A percentile compares a stretch with the other conserved stretches of the same genome.
phyloP scores from a whole-genome alignment of 2,113 vertebrate genomes.

The Illadopsis cleaveri region DNA sequence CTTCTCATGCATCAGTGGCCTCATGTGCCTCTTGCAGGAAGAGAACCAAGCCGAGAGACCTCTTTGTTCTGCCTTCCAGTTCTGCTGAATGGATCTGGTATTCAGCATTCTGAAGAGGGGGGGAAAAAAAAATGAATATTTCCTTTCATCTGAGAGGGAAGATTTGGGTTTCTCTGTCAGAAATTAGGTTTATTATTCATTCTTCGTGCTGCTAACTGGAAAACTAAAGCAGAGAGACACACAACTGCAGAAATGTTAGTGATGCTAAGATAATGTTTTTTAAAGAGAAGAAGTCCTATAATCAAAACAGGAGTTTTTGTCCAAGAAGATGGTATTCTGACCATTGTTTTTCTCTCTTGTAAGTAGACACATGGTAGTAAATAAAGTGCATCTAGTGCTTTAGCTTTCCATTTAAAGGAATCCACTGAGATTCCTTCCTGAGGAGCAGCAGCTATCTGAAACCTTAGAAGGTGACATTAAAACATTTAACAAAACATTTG shows the following conservation, averaged over 20 bases:
- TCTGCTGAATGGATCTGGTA: not conserved
- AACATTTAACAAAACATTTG: not conserved
- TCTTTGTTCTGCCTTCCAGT: constrained; percentile 52
- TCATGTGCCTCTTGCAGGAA: constrained; percentile 37
- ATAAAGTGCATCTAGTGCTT: not conserved
- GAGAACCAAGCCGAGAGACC: not conserved
- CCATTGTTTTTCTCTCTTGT: not conserved
- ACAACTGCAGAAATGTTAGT: not conserved
- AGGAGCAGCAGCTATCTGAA: not conserved
- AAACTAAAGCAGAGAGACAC: not conserved
- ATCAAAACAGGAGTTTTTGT: not conserved
- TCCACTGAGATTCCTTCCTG: not conserved
- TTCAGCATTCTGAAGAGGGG: not conserved
- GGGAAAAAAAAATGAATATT: not conserved
- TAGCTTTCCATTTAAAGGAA: not conserved
- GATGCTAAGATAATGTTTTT: not conserved
- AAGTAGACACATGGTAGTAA: not conserved
- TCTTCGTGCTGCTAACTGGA: not conserved
- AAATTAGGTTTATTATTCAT: not conserved
- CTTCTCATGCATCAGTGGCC: constrained; percentile 17
- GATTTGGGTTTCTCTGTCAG: not conserved
- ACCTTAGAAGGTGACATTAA: not conserved
- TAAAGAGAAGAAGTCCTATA: not conserved
- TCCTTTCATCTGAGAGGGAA: not conserved
- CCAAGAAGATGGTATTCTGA: not conserved